Evolutionary conservation across 2,888 invertebrate species (phyloP), one percentile per base, ranked within the genome.

Genomic region (Eretmocerus hayati): DNA sequence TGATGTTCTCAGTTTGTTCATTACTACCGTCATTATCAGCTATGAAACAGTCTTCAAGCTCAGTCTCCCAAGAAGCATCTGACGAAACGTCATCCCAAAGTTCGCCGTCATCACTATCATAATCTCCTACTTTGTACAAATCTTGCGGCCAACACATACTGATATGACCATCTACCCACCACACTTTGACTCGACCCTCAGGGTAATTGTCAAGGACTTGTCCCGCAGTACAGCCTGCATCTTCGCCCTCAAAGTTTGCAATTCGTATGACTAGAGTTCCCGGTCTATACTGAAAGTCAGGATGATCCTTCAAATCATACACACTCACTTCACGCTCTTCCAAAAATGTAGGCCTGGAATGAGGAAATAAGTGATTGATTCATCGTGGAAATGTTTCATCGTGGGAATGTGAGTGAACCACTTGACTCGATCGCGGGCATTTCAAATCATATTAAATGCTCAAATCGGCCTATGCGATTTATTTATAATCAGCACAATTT

Each of bases 101-200:
- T 64, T 84, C 85, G 26, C 84, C 84, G 54, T 87, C 85, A 48
- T 86, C 85, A 1, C 83, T 81, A 63, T 88, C 87, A 59, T 84
- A 83, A 67, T 87, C 81, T 50, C 84, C 81, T 54, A 84, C 82
- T 75, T 87, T 86, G 62, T 88, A 91, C 9, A 92, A 75, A 72
- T 91, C 90, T 67, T 93, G 92, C 0, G 95, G 95, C 85, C 89
- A 93, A 67, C 90, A 92, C 77, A 87, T 84, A 56, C 90, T 89
- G 6, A 83, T 81, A 54, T 83, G 83, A 11, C 87, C 87, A 65
- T 89, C 87, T 2, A 90, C 86, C 95, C 94, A 95, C 81, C 89
- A 86, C n/a, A 95, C 90, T 62, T 86, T 83, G 4, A 94, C 87
- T 52, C 84, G 79, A 1, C 81, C 94, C 58, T 90, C 84, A 4